Conservation (phyloP, 35 echinoderm and acorn worm species). For the Lytechinus variegatus region DNA sequence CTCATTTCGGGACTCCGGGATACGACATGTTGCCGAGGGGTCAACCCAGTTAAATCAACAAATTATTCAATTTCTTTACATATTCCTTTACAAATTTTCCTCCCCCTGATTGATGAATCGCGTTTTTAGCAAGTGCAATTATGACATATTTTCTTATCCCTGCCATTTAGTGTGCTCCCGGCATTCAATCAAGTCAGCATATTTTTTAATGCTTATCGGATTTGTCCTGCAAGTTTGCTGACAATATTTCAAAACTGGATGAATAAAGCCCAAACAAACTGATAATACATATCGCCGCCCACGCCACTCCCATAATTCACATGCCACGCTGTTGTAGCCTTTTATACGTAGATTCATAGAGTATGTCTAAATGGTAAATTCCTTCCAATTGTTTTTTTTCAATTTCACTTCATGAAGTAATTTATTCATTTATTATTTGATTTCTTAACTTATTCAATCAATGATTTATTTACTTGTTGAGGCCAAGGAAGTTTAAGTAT, state of each 20-base stretch:
- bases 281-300: no score
- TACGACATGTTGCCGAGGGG: neutral
- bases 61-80: constrained; percentile 8
- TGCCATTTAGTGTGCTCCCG: neutral
- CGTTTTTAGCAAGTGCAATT: neutral
- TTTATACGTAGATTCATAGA: no score
- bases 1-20: constrained; percentile 9
- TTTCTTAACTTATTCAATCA: no score
- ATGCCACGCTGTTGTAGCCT: no score
- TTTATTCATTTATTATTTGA: no score
- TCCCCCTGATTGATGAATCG: neutral
- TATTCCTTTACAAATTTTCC: neutral
- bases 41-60: neutral
- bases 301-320: no score
- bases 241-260: neutral
- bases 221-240: neutral
- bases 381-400: no score
- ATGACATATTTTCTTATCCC: constrained; percentile 10
- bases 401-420: no score
- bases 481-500: no score
- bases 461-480: no score
- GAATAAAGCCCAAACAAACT: no score
- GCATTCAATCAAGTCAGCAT: neutral
- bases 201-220: neutral
- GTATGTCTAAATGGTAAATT: no score